Evolutionary conservation across 2,113 vertebrate species (phyloP), one percentile per base, ranked within the genome.

Genomic region (Montifringilla adamsi): DNA sequence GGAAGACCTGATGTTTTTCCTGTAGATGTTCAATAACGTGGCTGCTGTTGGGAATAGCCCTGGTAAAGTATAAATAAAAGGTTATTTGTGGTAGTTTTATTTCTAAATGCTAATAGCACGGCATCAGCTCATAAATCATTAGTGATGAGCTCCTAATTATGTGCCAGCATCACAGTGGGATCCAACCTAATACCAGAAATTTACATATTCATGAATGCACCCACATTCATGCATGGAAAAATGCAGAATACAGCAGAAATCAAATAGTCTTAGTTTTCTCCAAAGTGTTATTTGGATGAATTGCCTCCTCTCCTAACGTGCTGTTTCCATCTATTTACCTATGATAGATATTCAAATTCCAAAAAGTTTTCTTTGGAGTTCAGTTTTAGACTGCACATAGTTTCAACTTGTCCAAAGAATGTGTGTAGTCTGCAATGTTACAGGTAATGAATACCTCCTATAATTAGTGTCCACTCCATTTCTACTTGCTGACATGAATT

Each of bases 131-230:
- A 84, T 92, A 92, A 94, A 96, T 96, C 73, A 68, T 84, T 87
- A 87, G 91, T 84, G 76, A 95, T 89, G 83, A 96, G 44, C 76
- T 84, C 73, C 80, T 96, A 94, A 95, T 93, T 97, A 91, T 75
- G 77, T 94, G 76, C 49, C 68, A 74, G 62, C 35, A 93, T 91
- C 95, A 93, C 85, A 94, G 88, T 87, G 69, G 43, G 77, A 89
- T 92, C 69, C 85, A 92, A 72, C 41, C 37, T 75, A 75, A 87
- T 63, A 88, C 62, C 23, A 84, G 67, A 91, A 90, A 72, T 93
- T 75, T 93, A 72, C 68, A 89, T 92, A 95, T 92, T 96, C 73
- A 87, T 96, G 69, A 93, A 90, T 60, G 37, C 28, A 72, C 21
- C 56, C 60, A 39, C 92, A 72, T 33, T 64, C 3, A 2, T 72